Base-by-base conservation (phyloP, 2,888 invertebrate genomes). In the Ichneumoninae sp. region DNA sequence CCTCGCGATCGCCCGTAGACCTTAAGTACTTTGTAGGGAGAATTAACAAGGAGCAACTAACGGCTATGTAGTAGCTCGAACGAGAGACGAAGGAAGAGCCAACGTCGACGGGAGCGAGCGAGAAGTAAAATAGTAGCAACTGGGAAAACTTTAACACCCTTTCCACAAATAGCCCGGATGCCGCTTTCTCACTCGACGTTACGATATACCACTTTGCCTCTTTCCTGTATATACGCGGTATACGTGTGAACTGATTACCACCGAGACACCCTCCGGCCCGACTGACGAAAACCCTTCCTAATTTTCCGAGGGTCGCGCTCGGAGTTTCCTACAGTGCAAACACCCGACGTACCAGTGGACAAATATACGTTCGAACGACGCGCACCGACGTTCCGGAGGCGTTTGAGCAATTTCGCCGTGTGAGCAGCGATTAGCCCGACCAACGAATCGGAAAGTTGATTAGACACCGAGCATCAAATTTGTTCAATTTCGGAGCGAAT, bases 21-120 rank as follows among this genome's bases (percentile, higher is more conserved):
- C 84, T 84, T 85, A 86, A 87, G 87, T 84, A 86, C 86, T 87
- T 84, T 79, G 86, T 81, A 84, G 84, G 65, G 83, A 78, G 84
- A 84, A 84, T 86, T 86, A 87, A 86, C 87, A 84, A 84, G 83
- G 76, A 87, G 80, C 74, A 87, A 86, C 84, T 82, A 86, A 78
- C 77, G 50, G 50, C 76, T 60, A 19, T 19, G 78, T 66, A 68
- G 80, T 68, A 19, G 44, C 62, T 72, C 72, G 74, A 54, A 52
- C 71, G 66, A 70, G 68, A 30, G 50, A 79, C 30, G 76, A 84
- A 40, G 62, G 36, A 69, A 57, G 47, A 60, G 19, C 57, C 69
- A 50, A 74, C 36, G 16, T 57, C 62, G 33, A 22, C 33, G 19
- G 26, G 62, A 54, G 69, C 13, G 69, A 78, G 54, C 62, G 72